Base-by-base conservation (phyloP, 1,140 invertebrate genomes). In the Mercenaria mercenaria region DNA sequence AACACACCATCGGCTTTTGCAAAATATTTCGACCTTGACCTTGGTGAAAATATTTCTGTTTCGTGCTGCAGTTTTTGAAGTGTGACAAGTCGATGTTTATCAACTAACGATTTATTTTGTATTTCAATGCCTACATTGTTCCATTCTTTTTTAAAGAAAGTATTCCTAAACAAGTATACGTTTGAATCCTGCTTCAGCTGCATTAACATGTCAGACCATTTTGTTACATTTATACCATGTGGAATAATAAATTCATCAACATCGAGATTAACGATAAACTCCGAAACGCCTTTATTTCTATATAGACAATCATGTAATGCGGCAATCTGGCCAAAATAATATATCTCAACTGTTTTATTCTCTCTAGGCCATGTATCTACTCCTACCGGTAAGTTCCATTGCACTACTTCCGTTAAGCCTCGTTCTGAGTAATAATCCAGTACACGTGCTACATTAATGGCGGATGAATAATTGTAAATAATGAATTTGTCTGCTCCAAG, bases 391-490 rank as follows among this genome's bases (percentile, higher is more conserved):
- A 99, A 96, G 37, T 95, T 83, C 99, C 99, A 99, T 10, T 98
- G 98, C 90, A 99, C 96, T 96, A 91, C 11, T 91, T n/a, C n/a
- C n/a, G n/a, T n/a, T n/a, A n/a, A n/a, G n/a, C n/a, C n/a, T n/a
- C n/a, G n/a, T n/a, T n/a, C 52, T 0, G 96, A 96, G 93, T 99
- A 99, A 93, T 97, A 96, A n/a, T 97, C 96, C 50, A 99, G 96
- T n/a, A 98, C 96, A 47, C 94, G 94, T 34, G 91, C 91, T 0
- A 98, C 98, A 69, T 98, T 97, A 0, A 96, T 94, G 8, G 98
- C 98, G 32, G 99, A 96, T 0, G 98, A 98, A 94, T 99, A 97
- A 95, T 99, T 99, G 96, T 99, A 99, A 94, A 99, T 97, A 41
- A 98, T 98, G 94, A 99, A 98, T 95, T 61, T 37, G n/a, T n/a